Percentiles rank a stretch among this genome's conserved stretches.
Evolutionary conservation across 2,888 invertebrate species (phyloP).

Genomic region (Charanyca ferruginea): DNA sequence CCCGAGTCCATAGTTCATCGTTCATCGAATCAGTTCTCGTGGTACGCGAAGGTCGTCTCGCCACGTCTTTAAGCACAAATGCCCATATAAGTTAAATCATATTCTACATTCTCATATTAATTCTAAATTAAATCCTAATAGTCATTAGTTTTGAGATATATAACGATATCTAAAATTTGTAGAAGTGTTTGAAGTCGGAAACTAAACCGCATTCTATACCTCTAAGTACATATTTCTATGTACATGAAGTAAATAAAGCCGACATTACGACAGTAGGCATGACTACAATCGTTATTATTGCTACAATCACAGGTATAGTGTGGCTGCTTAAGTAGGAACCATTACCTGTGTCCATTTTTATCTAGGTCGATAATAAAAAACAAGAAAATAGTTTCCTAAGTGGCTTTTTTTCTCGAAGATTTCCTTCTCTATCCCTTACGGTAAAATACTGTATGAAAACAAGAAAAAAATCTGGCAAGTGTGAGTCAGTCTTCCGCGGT

Average conservation of each 20-base stretch:
- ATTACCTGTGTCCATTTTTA: constrained; percentile 1
- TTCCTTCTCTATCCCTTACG: constrained; percentile 7
- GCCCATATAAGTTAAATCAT: no score
- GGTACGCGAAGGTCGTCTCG: no score
- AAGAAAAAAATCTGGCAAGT: constrained; percentile 18
- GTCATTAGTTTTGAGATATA: neutral
- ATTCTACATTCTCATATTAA: no score
- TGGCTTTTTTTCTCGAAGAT: constrained; percentile 11
- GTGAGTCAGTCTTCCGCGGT: no score
- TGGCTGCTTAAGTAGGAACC: neutral
- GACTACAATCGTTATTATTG: neutral
- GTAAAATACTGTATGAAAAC: constrained; percentile 23
- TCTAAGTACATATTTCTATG: neutral
- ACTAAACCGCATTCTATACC: neutral
- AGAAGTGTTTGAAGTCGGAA: neutral
- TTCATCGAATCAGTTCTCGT: no score
- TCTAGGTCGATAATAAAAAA: constrained; percentile 29
- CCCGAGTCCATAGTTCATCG: no score
- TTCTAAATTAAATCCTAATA: neutral
- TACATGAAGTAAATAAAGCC: neutral
- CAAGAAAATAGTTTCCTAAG: constrained; percentile 18
- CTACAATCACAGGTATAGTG: no score
- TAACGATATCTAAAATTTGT: neutral
- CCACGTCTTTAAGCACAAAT: no score
- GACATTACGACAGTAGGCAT: neutral